Base-by-base conservation (phyloP, 1,140 invertebrate species). In the Lysiphlebus fabarum region DNA sequence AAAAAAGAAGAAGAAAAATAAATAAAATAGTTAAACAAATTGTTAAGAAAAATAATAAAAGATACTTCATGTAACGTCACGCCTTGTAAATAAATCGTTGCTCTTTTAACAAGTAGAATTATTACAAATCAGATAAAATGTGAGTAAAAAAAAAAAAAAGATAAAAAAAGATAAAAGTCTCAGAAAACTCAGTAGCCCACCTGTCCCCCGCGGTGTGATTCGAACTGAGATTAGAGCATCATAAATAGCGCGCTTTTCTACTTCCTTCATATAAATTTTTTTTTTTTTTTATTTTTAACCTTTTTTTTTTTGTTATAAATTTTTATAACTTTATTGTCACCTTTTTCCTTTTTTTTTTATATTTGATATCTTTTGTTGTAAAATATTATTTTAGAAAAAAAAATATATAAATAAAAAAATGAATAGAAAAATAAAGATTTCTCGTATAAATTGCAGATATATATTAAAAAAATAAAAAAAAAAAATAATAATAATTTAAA, bases 121-220 rank as follows among this genome's bases (percentile, higher is more conserved):
- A 72, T 72, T 72, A 69, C 62, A 65, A 70, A 70, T 72, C 68
- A 68, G 68, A 72, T 72, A 72, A 68, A 56, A 45, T 50, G 60
- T 40, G 62, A 67, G 61, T 64, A 61, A 61, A 53, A 1, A 38
- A 11, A 40, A 33, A 7, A 8, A 34, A 7, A 44, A 10, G n/a
- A n/a, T 8, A n/a, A 10, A 53, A 38, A 60, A 6, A 17, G 14
- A 50, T 36, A 62, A 36, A 53, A 14, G 26, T 54, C 41, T 42
- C 59, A 65, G 65, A 58, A 67, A 72, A 70, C 63, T 70, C 66
- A 64, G 67, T 70, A 69, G 70, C 68, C 62, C 70, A 72, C 68
- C 67, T 72, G 70, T 68, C 70, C 66, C 62, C 62, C 41, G 40
- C 51, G 47, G 55, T 48, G 58, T 65, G 68, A 70, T 70, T 67